phyloP scores from a whole-genome alignment of 2,797 vertebrate genomes.

The Diceros bicornis region DNA sequence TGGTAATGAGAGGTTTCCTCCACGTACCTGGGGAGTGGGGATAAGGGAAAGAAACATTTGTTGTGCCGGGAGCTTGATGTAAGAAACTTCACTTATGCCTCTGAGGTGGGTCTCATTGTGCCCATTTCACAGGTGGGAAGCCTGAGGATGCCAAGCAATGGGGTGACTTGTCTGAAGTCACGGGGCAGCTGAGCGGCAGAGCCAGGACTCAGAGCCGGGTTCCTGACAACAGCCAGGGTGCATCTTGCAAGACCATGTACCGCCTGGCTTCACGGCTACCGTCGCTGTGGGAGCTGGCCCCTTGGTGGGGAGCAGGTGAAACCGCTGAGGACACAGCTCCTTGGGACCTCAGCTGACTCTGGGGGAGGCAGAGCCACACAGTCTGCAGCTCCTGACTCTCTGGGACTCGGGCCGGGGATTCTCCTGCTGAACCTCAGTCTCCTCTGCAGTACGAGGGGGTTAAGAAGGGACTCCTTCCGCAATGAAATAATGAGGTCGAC shows the following conservation, averaged over 20 bases:
- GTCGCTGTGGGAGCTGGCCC: accelerated
- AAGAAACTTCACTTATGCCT: background rate
- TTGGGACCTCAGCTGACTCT: too few relatives aligned
- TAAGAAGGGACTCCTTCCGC: background rate
- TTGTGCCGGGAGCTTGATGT: background rate
- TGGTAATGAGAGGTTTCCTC: background rate
- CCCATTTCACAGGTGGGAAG: background rate
- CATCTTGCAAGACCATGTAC: too few relatives aligned
- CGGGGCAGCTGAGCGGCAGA: background rate
- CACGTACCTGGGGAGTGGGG: background rate
- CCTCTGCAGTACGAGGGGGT: background rate
- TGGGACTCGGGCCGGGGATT: background rate
- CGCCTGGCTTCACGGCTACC: accelerated
- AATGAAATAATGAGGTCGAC: background rate
- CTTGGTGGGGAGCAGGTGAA: background rate
- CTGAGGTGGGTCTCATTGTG: accelerated
- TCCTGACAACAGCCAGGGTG: background rate
- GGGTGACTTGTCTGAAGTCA: accelerated
- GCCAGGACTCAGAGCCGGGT: accelerated
- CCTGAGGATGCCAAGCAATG: background rate
- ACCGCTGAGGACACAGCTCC: background rate
- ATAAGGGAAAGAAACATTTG: background rate
- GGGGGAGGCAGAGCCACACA: background rate
- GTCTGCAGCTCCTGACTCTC: background rate
- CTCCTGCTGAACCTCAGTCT: background rate